Evolutionary conservation across 2,797 vertebrate genomes (phyloP).

Genomic region (Crypturellus tataupa): DNA sequence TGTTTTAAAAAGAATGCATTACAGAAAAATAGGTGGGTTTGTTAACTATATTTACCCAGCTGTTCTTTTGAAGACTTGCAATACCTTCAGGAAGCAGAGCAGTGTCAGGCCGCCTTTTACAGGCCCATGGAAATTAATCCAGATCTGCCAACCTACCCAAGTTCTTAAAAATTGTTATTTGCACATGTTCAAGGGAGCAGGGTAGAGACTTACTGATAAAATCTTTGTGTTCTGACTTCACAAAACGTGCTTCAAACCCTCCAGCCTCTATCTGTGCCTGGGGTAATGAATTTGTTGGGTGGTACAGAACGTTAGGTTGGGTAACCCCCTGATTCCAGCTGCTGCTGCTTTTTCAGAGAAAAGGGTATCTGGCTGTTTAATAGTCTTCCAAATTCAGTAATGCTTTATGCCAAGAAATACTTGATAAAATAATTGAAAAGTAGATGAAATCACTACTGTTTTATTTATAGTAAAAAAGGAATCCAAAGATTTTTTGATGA

Average conservation of each 20-base stretch:
- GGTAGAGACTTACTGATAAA: slow-evolving; percentile 29
- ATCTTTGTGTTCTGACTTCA: slow-evolving; percentile 2
- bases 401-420: background rate
- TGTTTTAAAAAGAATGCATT: slow-evolving; percentile 13
- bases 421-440: background rate
- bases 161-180: background rate
- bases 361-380: background rate
- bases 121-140: background rate
- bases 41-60: slow-evolving; percentile 32
- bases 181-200: background rate
- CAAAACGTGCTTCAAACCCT: background rate
- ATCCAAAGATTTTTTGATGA: background rate
- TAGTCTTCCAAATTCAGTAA: slow-evolving; percentile 6
- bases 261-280: slow-evolving; percentile 17
- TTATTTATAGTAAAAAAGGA: background rate
- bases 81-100: background rate
- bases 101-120: background rate
- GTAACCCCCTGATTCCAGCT: background rate
- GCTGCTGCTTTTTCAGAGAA: background rate
- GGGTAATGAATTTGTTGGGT: slow-evolving; percentile 14
- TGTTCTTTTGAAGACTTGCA: slow-evolving; percentile 18
- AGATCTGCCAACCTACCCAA: background rate
- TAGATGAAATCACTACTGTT: background rate
- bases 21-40: slow-evolving; percentile 27
- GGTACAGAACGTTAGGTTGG: background rate